These are phyloP conservation scores for Lypha dubia DNA, from an alignment of 2,888 invertebrate genomes.

Conservation along the genomic window DNA sequence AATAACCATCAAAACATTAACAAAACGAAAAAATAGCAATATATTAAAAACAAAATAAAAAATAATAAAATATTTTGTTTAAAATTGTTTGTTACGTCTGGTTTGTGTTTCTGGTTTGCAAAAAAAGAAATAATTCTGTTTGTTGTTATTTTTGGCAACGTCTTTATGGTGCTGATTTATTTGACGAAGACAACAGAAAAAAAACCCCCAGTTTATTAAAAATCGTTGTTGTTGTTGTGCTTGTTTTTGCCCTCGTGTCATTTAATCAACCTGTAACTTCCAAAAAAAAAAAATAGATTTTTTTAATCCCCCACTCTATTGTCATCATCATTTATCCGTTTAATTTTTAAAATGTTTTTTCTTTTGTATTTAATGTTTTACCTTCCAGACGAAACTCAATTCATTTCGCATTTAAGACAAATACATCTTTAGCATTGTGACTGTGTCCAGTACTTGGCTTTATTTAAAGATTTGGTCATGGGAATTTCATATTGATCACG, in stretches of 20 bases:
- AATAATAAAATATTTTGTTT: slow-evolving; percentile 20
- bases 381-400: slow-evolving; percentile 7
- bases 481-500: no score
- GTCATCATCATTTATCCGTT: slow-evolving; percentile 17
- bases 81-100: slow-evolving; percentile 10
- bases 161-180: slow-evolving; percentile 54
- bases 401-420: slow-evolving; percentile 2
- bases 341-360: slow-evolving; percentile 1
- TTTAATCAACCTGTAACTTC: slow-evolving; percentile 57
- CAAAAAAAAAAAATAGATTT: not conserved
- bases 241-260: slow-evolving; percentile 40
- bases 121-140: slow-evolving; percentile 46
- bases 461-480: no score
- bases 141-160: slow-evolving; percentile 48
- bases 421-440: not conserved
- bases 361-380: not conserved
- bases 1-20: no score
- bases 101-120: slow-evolving; percentile 16
- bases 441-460: no score
- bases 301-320: slow-evolving; percentile 23
- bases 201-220: slow-evolving; percentile 1
- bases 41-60: slow-evolving; percentile 34
- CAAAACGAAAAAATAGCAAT: slow-evolving; percentile 27
- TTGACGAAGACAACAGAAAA: not conserved
- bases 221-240: slow-evolving; percentile 27